A percentile compares a stretch with the other conserved stretches of the same genome.
These are phyloP conservation scores for Epsilonema sp. DNA, from an alignment of 2,888 invertebrate species.

Conservation along the genomic window DNA sequence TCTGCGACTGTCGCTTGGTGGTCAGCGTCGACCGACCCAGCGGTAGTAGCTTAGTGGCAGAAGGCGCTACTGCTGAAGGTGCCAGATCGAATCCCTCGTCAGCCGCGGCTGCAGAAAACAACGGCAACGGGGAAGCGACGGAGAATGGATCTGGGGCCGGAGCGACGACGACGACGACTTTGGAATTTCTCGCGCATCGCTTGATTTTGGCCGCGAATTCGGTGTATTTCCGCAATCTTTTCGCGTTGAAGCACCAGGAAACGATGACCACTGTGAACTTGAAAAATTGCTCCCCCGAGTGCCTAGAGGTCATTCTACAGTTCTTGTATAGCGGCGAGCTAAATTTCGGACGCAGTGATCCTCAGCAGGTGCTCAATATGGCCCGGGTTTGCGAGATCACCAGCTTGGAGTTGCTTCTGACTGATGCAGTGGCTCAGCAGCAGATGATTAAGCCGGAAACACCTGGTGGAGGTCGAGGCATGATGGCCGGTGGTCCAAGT, in stretches of 20 bases:
- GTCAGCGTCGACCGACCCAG: neutral
- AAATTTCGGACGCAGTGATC: neutral
- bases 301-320: conserved; percentile 1
- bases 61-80: no score
- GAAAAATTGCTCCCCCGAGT: conserved; percentile 1
- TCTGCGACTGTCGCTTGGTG: conserved; percentile 5
- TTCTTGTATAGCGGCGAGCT: conserved; percentile 7
- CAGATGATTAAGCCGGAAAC: no score
- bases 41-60: no score
- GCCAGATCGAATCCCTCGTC: neutral
- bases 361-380: conserved; percentile 1
- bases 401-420: conserved; percentile 1
- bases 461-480: no score
- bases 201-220: conserved; percentile 2
- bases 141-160: neutral
- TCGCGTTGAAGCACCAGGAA: conserved; percentile 1
- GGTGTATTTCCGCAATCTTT: conserved; percentile 1
- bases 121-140: neutral
- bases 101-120: neutral
- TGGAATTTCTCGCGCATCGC: conserved; percentile 4
- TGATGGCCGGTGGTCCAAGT: no score
- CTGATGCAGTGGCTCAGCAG: neutral
- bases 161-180: no score
- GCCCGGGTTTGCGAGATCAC: conserved; percentile 2
- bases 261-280: conserved; percentile 3